phyloP scores from a whole-genome alignment of 2,888 invertebrate genomes.

The Amphipyra tragopoginis region DNA sequence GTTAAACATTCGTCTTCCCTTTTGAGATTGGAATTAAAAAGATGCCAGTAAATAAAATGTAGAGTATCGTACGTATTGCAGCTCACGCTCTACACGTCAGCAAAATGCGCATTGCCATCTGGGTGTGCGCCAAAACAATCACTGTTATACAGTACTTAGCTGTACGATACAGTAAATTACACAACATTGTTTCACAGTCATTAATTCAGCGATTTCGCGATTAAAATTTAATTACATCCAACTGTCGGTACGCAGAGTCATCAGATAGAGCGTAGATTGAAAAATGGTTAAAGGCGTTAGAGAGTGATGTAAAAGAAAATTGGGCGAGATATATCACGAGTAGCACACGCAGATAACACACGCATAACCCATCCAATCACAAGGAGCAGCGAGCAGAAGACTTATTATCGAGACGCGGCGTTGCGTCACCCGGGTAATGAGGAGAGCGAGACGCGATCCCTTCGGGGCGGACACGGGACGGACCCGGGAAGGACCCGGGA shows the following conservation, averaged over 20 bases:
- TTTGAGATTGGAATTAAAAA: conserved; percentile 43
- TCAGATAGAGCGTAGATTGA: conserved; percentile 67
- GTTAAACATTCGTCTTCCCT: conserved; percentile 13
- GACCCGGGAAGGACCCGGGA: conserved; percentile 51
- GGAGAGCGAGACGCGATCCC: conserved; percentile 64
- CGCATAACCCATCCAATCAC: conserved; percentile 87
- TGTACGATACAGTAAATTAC: conserved; percentile 70
- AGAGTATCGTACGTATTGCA: conserved; percentile 51
- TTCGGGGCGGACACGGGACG: conserved; percentile 52
- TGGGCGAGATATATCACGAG: conserved; percentile 81
- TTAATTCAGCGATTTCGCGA: conserved; percentile 60
- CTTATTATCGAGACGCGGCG: conserved; percentile 84
- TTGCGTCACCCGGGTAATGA: conserved; percentile 80
- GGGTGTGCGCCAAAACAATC: conserved; percentile 88
- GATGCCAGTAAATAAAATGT: conserved; percentile 47
- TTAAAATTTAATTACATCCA: conserved; percentile 64
- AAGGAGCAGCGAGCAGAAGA: conserved; percentile 84
- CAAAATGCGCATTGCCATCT: conserved; percentile 84
- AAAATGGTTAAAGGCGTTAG: conserved; percentile 71
- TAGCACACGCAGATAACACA: conserved; percentile 84
- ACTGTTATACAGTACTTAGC: conserved; percentile 87
- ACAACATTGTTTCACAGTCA: conserved; percentile 66
- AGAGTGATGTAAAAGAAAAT: conserved; percentile 81
- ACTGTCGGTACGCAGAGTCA: conserved; percentile 58
- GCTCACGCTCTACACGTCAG: conserved; percentile 75